These are phyloP conservation scores for Orussus abietinus DNA, from an alignment of 1,140 invertebrate genomes.

Conservation along the genomic window DNA sequence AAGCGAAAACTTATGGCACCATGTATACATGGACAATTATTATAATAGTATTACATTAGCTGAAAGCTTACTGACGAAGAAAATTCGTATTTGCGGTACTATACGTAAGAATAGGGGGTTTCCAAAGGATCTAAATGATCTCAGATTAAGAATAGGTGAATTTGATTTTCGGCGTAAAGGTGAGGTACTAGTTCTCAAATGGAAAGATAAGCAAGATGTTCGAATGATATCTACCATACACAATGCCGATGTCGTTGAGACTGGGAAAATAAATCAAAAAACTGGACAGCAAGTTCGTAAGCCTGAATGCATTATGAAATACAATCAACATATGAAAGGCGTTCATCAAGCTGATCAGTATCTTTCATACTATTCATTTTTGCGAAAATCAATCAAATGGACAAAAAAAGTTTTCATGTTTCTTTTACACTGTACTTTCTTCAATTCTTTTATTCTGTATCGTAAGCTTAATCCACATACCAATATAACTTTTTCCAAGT, in stretches of 20 bases:
- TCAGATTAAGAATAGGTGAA: constrained; percentile 14
- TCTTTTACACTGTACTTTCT: too few relatives aligned
- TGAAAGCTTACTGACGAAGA: constrained; percentile 2
- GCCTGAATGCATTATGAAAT: constrained; percentile 9
- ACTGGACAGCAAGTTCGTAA: constrained; percentile 8
- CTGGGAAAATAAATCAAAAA: constrained; percentile 13
- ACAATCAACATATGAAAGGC: constrained; percentile 12
- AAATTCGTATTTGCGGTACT: constrained; percentile 12
- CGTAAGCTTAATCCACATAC: too few relatives aligned
- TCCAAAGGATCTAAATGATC: constrained; percentile 9
- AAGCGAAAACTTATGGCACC: constrained; percentile 7
- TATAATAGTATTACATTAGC: constrained; percentile 11
- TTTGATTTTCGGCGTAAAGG: constrained; percentile 11
- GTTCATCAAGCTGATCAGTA: constrained; percentile 11
- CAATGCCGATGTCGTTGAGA: constrained; percentile 10
- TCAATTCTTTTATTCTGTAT: too few relatives aligned
- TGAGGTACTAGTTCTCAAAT: constrained; percentile 9
- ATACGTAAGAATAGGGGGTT: constrained; percentile 13
- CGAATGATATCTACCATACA: constrained; percentile 16
- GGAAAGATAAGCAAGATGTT: constrained; percentile 15
- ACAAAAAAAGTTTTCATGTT: constrained; percentile 7
- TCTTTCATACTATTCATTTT: constrained; percentile 5
- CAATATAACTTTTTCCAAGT: too few relatives aligned
- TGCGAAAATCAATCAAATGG: constrained; percentile 11
- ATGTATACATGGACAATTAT: constrained; percentile 13